Evolutionary conservation across 1,140 invertebrate species (phyloP), one percentile per base, ranked within the genome.

Genomic region (Philotrypesis tridentata): DNA sequence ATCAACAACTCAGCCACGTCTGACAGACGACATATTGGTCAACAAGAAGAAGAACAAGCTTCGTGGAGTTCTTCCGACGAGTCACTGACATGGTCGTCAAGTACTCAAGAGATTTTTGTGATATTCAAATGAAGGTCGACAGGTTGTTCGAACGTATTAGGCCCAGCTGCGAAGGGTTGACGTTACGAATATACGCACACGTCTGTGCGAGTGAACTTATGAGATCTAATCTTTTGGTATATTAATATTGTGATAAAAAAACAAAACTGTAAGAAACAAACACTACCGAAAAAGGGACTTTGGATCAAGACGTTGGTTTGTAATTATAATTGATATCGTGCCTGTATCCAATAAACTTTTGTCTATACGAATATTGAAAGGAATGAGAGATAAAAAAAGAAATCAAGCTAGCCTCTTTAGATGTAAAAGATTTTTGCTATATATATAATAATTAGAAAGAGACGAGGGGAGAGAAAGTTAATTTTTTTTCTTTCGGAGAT

Each of bases 221-320:
- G 21, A 55, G 21, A 55, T 55, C 6, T 17, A 55, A 14, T 55
- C 40, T 55, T 55, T 55, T n/a, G 48, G 48, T 55, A 55, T 86
- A 85, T 87, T 86, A 85, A 83, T 81, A 90, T 90, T 90, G 89
- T 90, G 89, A 90, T 90, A 90, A 85, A n/a, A 86, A 85, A 78
- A 83, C 21, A 72, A 43, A 43, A 43, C 9, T 76, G 31, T 25
- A 71, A 12, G 43, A 55, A 80, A 31, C 70, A 21, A 81, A 76
- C 61, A 76, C 37, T 72, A 73, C 23, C 71, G 65, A n/a, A 23
- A 27, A 63, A 71, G 27, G 84, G 81, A 89, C 84, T 88, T 88
- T 89, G 86, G 85, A 88, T 90, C 85, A 87, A 74, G 86, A 85
- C 82, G 82, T 88, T 88, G 61, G 61, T 60, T 68, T 76, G 79